These are phyloP conservation scores for Drosophila rellima DNA, from an alignment of 2,888 invertebrate genomes.

Conservation along the genomic window DNA sequence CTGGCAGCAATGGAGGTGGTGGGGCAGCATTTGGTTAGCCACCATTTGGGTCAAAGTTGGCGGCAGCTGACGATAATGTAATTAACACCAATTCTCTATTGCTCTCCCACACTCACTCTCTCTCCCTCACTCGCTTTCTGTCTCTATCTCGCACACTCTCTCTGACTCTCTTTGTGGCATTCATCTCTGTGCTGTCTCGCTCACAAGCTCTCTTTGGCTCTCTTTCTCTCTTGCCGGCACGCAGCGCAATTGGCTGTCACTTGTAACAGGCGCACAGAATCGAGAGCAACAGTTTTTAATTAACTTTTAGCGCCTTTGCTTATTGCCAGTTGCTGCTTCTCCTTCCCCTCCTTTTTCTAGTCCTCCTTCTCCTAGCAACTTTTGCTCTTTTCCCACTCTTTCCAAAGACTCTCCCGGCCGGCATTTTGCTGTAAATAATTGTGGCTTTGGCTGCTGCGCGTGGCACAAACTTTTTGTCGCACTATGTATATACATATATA, in stretches of 20 bases:
- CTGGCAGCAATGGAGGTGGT: slow-evolving; percentile 5
- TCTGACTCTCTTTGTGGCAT: neutral
- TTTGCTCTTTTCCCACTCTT: slow-evolving; percentile 6
- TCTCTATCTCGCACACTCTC: slow-evolving; percentile 18
- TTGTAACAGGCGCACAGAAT: slow-evolving; percentile 75
- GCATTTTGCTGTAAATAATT: slow-evolving; percentile 45
- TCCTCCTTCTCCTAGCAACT: neutral
- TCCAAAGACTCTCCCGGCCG: slow-evolving; percentile 20
- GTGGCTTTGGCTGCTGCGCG: slow-evolving; percentile 48
- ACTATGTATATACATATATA: slow-evolving; percentile 1
- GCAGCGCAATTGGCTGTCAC: slow-evolving; percentile 68
- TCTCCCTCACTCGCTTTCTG: slow-evolving; percentile 12
- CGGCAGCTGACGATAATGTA: slow-evolving; percentile 62
- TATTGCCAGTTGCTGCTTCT: slow-evolving; percentile 18
- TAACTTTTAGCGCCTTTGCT: slow-evolving; percentile 67
- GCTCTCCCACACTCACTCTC: slow-evolving; percentile 23
- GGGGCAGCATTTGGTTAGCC: slow-evolving; percentile 3
- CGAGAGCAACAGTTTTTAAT: slow-evolving; percentile 68
- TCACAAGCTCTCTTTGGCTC: slow-evolving; percentile 23
- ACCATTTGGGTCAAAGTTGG: slow-evolving; percentile 68
- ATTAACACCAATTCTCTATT: slow-evolving; percentile 60
- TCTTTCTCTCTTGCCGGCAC: slow-evolving; percentile 49
- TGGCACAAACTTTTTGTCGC: slow-evolving; percentile 56
- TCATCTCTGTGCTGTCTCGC: slow-evolving; percentile 7
- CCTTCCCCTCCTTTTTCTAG: neutral